These are phyloP conservation scores for Bruchidius siliquastri DNA, from an alignment of 2,888 invertebrate species.

Conservation along the genomic window DNA sequence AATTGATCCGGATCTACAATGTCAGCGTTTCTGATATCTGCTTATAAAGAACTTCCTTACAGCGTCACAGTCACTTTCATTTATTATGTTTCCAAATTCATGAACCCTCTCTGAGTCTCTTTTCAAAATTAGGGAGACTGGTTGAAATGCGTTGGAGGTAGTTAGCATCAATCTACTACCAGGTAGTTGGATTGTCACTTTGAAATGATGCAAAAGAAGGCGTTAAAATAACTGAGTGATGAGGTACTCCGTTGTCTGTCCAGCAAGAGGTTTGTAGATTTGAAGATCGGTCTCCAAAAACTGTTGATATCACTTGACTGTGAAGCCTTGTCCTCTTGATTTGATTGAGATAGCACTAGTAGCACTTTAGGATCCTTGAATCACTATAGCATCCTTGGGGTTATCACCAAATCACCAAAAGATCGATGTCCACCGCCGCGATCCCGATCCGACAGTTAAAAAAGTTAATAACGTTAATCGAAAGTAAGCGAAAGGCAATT, in stretches of 20 bases:
- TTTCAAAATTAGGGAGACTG: constrained; percentile 1
- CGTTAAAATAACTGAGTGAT: not conserved
- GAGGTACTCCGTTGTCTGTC: not conserved
- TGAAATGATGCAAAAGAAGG: not conserved
- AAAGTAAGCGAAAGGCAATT: constrained; percentile 33
- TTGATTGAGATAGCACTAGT: not conserved
- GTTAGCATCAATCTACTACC: not conserved
- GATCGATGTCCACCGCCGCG: constrained; percentile 6
- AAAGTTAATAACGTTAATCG: constrained; percentile 37
- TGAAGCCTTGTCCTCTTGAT: not conserved
- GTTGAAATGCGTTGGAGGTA: constrained; percentile 11
- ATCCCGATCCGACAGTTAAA: constrained; percentile 20
- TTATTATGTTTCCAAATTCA: not conserved
- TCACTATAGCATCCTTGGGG: not conserved
- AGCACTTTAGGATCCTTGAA: not conserved
- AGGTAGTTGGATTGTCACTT: not conserved
- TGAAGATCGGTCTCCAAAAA: not conserved
- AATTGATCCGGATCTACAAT: not conserved
- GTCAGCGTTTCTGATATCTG: not conserved
- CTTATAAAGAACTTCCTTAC: not conserved
- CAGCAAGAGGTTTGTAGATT: not conserved
- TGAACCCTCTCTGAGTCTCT: not conserved
- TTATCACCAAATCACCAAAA: not conserved
- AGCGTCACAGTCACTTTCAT: not conserved
- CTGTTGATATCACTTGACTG: not conserved